phyloP scores from a whole-genome alignment of 2,797 vertebrate genomes.

The Eulemur mongoz region DNA sequence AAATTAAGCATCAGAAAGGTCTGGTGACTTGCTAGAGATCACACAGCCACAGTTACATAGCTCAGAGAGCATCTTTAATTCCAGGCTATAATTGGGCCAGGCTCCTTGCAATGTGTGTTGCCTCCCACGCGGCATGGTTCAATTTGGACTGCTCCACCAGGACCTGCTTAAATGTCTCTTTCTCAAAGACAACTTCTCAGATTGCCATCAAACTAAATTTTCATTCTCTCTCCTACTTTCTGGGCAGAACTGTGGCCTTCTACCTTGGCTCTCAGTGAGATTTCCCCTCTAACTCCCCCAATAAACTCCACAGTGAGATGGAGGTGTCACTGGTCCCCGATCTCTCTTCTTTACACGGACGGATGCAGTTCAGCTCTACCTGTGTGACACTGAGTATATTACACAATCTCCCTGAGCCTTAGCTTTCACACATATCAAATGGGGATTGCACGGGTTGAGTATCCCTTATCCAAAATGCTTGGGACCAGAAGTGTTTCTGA shows the following conservation, averaged over 20 bases:
- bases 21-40: neutral
- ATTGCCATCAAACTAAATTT: neutral
- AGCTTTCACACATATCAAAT: neutral
- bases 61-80: neutral
- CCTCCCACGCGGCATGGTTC: neutral
- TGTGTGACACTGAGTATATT: neutral
- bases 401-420: neutral
- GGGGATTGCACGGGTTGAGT: neutral
- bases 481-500: neutral
- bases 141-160: neutral
- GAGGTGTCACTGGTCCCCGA: neutral
- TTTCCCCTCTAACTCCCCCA: neutral
- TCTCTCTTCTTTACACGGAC: neutral
- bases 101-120: neutral
- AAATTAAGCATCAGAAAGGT: neutral
- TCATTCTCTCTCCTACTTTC: neutral
- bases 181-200: neutral
- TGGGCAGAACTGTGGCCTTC: neutral
- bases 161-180: neutral
- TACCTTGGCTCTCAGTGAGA: rapidly evolving
- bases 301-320: rapidly evolving
- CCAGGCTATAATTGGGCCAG: neutral
- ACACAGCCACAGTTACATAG: neutral
- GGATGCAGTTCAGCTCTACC: neutral
- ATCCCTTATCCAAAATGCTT: neutral